These are phyloP conservation scores for Orthonychiurus folsomi DNA, from an alignment of 2,888 invertebrate species.

Conservation along the genomic window DNA sequence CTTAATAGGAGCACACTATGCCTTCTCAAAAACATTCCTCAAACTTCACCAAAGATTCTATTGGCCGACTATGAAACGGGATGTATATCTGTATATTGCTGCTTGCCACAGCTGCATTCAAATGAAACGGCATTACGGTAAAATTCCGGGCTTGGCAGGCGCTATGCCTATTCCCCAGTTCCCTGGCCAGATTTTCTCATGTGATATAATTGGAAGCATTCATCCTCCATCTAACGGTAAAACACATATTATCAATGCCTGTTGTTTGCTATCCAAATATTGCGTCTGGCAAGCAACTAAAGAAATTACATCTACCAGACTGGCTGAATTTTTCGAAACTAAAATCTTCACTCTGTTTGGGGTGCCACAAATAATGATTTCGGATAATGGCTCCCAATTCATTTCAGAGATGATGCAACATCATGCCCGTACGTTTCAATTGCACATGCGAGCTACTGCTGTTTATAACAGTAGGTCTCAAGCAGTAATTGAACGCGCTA, in stretches of 20 bases:
- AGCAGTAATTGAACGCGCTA: conserved; percentile 2
- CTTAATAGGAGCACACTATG: neutral
- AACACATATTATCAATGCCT: neutral
- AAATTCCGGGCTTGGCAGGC: neutral
- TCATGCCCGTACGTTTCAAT: neutral
- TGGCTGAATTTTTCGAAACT: neutral
- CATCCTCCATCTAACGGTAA: too few species aligned
- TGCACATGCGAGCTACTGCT: neutral
- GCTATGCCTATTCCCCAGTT: conserved; percentile 1
- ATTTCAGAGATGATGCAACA: neutral
- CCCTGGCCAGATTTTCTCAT: neutral
- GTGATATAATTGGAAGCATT: conserved; percentile 9
- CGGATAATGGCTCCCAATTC: conserved; percentile 4
- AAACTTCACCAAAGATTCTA: neutral
- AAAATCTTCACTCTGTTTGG: neutral
- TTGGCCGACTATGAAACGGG: neutral
- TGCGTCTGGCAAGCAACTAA: neutral
- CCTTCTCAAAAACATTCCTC: neutral
- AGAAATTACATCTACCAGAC: neutral
- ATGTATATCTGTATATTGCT: neutral
- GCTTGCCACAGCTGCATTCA: neutral
- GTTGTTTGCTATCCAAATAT: neutral
- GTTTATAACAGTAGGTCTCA: neutral
- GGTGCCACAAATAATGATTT: neutral
- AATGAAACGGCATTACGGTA: neutral